phyloP scores from a whole-genome alignment of 2,888 invertebrate species.

The Bembecia ichneumoniformis region DNA sequence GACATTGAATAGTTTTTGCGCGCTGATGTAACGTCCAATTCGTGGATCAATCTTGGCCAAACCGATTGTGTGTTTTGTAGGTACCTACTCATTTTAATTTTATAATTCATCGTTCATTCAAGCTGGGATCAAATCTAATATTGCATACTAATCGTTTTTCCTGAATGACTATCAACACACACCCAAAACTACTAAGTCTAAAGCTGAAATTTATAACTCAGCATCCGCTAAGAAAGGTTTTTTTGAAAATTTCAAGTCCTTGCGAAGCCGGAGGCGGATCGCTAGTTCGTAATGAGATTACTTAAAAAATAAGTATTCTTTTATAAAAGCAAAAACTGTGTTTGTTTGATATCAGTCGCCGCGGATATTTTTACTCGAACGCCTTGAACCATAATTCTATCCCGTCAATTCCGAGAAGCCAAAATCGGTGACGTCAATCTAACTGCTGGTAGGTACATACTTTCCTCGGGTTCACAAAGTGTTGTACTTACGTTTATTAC shows the following conservation, averaged over 20 bases:
- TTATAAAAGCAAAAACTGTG: neutral
- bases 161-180: no score
- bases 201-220: no score
- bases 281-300: no score
- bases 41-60: slow-evolving; percentile 26
- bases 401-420: slow-evolving; percentile 37
- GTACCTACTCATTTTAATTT: slow-evolving; percentile 40
- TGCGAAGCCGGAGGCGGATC: no score
- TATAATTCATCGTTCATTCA: no score
- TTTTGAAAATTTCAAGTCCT: no score
- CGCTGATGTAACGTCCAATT: slow-evolving; percentile 46
- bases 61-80: slow-evolving; percentile 38
- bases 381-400: slow-evolving; percentile 32
- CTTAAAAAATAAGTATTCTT: slow-evolving; percentile 1
- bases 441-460: neutral
- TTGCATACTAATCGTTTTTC: no score
- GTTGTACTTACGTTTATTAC: neutral
- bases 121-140: no score
- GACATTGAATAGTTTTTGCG: slow-evolving; percentile 53
- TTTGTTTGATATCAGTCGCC: slow-evolving; percentile 7
- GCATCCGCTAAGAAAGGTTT: no score
- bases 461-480: neutral
- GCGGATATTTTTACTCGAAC: slow-evolving; percentile 32
- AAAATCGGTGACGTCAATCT: slow-evolving; percentile 49
- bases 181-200: no score